Conservation (phyloP, 2,113 vertebrate genomes). For the Blennius ocellaris region DNA sequence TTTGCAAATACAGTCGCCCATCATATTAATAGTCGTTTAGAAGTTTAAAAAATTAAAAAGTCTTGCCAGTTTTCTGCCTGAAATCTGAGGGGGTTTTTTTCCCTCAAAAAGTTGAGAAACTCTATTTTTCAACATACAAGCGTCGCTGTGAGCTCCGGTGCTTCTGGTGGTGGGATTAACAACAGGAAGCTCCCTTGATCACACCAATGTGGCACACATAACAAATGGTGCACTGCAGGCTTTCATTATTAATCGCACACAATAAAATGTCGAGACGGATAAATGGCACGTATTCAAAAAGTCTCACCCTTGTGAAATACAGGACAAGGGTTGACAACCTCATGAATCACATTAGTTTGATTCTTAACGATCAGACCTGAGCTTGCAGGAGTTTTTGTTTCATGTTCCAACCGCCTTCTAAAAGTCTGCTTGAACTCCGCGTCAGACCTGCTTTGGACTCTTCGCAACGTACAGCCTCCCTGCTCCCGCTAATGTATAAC, state of each 20-base stretch:
- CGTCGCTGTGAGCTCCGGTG: not conserved
- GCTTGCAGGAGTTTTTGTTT: not conserved
- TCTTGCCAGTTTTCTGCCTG: no score
- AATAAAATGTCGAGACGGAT: no score
- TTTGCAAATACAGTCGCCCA: no score
- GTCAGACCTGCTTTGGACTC: not conserved
- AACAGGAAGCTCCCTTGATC: not conserved
- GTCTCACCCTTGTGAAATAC: no score
- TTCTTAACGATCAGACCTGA: not conserved
- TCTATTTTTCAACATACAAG: no score
- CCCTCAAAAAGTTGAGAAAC: no score
- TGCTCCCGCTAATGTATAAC: constrained; percentile 40
- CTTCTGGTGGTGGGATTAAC: not conserved
- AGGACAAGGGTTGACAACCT: no score
- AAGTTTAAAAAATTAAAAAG: no score
- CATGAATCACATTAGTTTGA: not conserved
- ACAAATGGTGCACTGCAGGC: no score
- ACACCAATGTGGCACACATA: not conserved
- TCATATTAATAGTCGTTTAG: no score
- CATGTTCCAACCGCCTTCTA: not conserved
- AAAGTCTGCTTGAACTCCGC: constrained; percentile 6
- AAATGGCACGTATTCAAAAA: no score
- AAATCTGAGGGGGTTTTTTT: no score
- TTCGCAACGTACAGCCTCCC: not conserved
- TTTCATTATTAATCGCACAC: not conserved